Base-by-base conservation (phyloP, 2,113 vertebrate genomes). In the Dissostichus mawsoni region DNA sequence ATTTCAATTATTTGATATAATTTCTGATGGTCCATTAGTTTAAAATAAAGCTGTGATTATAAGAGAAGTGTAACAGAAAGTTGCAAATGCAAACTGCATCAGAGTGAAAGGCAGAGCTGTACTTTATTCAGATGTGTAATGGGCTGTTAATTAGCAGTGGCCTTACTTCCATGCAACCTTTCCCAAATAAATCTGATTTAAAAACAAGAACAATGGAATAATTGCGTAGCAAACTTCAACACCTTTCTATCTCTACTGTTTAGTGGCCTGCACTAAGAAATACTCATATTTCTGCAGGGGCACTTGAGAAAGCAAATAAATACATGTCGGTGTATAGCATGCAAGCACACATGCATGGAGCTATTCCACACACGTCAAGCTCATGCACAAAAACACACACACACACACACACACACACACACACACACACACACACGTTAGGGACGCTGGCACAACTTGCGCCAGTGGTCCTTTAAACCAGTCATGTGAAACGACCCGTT, bases 401-500 rank as follows among this genome's bases (percentile, higher is more conserved):
- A 69, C 55, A 71, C 57, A 61, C 71, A 82, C 69, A 64, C 50
- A 56, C 63, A 76, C 77, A 80, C 64, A 80, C 9, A 55, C 55
- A 20, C 29, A 69, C 55, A 71, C 57, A 61, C 71, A 82, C 69
- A 64, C 50, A 56, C 63, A 76, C 77, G 77, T 74, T 61, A 62
- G 80, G 82, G 88, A 92, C 87, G 88, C 91, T 93, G 94, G 93
- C 93, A 94, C 92, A 87, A 87, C 81, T 90, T 93, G 90, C 81
- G 84, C 91, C 92, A 90, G 90, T 83, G 84, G 90, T 88, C 83
- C 75, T 87, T 93, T 92, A 95, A 95, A 93, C 89, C 94, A 91
- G 94, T 95, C 94, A 95, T 94, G 94, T 94, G 94, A 95, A 93
- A 90, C 78, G 78, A 93, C 92, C 92, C 88, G 64, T 89, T 95